Evolutionary conservation across 2,888 invertebrate genomes (phyloP), one percentile per base, ranked within the genome.

Genomic region (Caenorhabditis virilis): DNA sequence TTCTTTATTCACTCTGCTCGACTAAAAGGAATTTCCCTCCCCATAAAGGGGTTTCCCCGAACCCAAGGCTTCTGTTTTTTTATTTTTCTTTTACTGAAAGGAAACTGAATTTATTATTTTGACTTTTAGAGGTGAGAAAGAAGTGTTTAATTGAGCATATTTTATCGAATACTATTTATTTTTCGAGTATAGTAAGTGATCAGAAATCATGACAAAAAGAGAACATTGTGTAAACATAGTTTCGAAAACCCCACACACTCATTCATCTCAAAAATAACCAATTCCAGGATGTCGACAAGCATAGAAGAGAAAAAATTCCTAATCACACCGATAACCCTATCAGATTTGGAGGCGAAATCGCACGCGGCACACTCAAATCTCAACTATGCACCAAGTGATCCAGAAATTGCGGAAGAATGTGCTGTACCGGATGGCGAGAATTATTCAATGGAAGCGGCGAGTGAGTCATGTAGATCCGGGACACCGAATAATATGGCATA

Each of bases 271-370:
- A n/a, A n/a, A n/a, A n/a, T n/a, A n/a, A 7, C 36, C 4, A 36
- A 36, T 5, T n/a, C 13, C 3, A 39, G 27, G 27, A 63, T 63
- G 63, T 52, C 63, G 38, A 46, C 47, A 7, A 52, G 52, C 1
- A 56, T 43, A 22, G 65, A 65, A 22, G 65, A 65, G 45, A 65
- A 65, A 41, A 65, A 65, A 56, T 65, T 65, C 22, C 59, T 65
- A 4, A 65, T 65, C 48, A 60, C 59, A 9, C 65, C 65, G 6
- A 59, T 59, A 41, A 65, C 55, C 26, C 33, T 59, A 18, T 48
- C 59, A 9, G 65, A 65, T 38, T 45, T 65, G 4, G 65, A 59
- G 25, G 46, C 26, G 18, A n/a, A n/a, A n/a, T 62, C 62, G 1
- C 38, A 56, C 5, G 48, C 43, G n/a, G 62, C 51, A 0, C 65